Evolutionary conservation across 2,888 invertebrate species (phyloP), one percentile per base, ranked within the genome.

Genomic region (Arctia plantaginis): DNA sequence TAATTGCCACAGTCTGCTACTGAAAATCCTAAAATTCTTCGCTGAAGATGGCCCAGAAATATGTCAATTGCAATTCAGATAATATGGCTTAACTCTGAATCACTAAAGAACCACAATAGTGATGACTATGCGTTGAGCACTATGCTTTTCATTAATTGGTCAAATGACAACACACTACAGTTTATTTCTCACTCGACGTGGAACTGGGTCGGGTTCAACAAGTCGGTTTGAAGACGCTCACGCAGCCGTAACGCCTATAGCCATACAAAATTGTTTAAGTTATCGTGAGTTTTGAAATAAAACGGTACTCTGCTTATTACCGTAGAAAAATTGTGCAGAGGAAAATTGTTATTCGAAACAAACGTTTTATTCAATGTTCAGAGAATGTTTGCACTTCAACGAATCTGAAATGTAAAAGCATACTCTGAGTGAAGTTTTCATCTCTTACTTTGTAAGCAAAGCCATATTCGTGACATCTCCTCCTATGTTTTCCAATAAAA

Each of bases 341-440:
- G 51, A 44, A 18, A 15, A 18, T n/a, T 59, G 33, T 27, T 39
- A 39, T 59, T 39, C 2, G 18, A 41, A 69, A 41, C 20, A 41
- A 59, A 69, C 18, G 23, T 18, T n/a, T 55, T 27, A 69, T 8
- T 69, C 27, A 55, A n/a, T 59, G 69, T 51, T 65, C 7, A 68
- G 44, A 47, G 47, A 47, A 47, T 66, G 3, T 51, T 33, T 55
- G 66, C 23, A n/a, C 39, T 62, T 74, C 65, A 33, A 62, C 35
- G 67, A 71, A 67, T 27, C 23, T 13, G 33, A 66, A 1, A 20
- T 15, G 67, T n/a, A 72, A 62, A n/a, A 73, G 39, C 44, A 67
- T 41, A 30, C 12, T 44, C 18, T 18, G 66, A 41, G 72, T 82
- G 67, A 82, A 80, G 75, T 76, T 81, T 69, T 81, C 75, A 81